Evolutionary conservation across 2,113 vertebrate species (phyloP), one percentile per base, ranked within the genome.

Genomic region (Ceratotherium simum): DNA sequence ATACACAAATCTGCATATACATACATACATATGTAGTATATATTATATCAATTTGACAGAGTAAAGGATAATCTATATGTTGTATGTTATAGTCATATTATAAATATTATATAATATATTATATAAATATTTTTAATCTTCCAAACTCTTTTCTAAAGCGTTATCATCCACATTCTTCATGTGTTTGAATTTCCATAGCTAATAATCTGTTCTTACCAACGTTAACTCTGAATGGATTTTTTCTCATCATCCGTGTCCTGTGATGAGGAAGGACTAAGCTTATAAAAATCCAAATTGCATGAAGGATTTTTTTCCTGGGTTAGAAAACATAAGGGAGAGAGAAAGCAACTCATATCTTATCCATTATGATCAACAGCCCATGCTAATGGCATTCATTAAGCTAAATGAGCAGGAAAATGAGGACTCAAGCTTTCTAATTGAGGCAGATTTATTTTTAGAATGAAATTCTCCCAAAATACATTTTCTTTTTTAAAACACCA

Each of bases 351-450:
- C 88, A 70, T 92, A 95, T 81, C 96, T 69, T 95, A 92, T 88
- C 96, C 83, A 94, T 96, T 96, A 94, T 97, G 93, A 97, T 88
- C 93, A 98, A 94, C 95, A 96, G 88, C 87, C 90, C 95, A 72
- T 96, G 96, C 75, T 98, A 98, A 97, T 97, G 95, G 81, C 80
- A 94, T 96, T 97, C 97, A 97, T 98, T 98, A 98, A 97, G 83
- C 95, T 95, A 96, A 97, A 97, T 90, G 90, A 97, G 94, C 83
- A 95, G 87, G 91, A 96, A 94, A 97, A 95, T 90, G 85, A 95
- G 89, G 62, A 90, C 60, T 93, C 36, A 67, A 75, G 67, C 51
- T 94, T 97, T 70, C 65, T 97, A 97, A 97, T 97, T 97, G 96
- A 97, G 76, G 76, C 75, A 92, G 83, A 95, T 98, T 97, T 98